A percentile compares a stretch with the other conserved stretches of the same genome.
Evolutionary conservation across 2,113 vertebrate genomes (phyloP).

Genomic region (Rhabdomys dilectus): DNA sequence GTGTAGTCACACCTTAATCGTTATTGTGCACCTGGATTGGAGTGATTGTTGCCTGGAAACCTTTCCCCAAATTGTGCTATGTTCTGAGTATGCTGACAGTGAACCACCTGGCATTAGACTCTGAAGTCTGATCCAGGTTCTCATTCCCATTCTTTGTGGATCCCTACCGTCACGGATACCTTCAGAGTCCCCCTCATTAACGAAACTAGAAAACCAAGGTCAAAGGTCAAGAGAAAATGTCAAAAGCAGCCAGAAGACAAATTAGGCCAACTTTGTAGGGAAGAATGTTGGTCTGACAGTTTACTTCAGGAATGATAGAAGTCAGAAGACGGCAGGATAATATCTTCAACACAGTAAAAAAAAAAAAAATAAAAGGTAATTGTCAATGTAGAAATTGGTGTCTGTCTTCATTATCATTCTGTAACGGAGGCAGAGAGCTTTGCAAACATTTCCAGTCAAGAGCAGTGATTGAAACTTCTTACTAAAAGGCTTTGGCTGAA

Average conservation of each 20-base stretch:
- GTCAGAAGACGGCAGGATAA: background rate
- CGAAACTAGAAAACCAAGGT: background rate
- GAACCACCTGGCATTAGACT: background rate
- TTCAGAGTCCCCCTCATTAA: background rate
- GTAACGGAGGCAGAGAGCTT: background rate
- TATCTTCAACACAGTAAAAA: background rate
- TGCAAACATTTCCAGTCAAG: slow-evolving; percentile 37
- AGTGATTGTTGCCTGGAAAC: background rate
- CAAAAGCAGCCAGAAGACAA: slow-evolving; percentile 36
- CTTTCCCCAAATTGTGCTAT: background rate
- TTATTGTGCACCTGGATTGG: background rate
- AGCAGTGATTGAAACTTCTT: background rate
- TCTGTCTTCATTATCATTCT: slow-evolving; percentile 7
- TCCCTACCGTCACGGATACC: background rate
- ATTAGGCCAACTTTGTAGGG: background rate
- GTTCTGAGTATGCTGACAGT: background rate
- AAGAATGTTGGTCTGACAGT: background rate
- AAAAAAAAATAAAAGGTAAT: too few species aligned
- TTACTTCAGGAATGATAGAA: background rate
- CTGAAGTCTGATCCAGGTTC: too few species aligned
- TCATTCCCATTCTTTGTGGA: background rate
- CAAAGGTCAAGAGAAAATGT: slow-evolving; percentile 38
- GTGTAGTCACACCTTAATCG: background rate
- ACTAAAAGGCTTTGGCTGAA: slow-evolving; percentile 33
- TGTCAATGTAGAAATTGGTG: background rate